Evolutionary conservation across 2,113 vertebrate genomes (phyloP).

Genomic region (Entomyzon cyanotis): DNA sequence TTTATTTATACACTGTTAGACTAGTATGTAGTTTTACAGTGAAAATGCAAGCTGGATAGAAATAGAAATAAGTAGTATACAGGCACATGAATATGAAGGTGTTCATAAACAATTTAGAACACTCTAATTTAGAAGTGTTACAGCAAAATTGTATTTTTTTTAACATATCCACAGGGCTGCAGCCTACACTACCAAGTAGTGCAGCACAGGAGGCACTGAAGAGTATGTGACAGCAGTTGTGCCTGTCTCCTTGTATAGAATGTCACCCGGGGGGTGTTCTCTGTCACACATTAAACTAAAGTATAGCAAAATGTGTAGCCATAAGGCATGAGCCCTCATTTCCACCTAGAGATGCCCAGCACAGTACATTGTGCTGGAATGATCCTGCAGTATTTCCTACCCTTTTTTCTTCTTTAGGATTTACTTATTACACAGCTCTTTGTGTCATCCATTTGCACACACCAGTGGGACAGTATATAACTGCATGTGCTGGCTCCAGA

Average conservation of each 20-base stretch:
- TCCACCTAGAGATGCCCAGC: background rate
- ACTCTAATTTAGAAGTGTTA: background rate
- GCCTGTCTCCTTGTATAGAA: background rate
- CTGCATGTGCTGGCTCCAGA: background rate
- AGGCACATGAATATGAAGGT: background rate
- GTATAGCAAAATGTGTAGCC: background rate
- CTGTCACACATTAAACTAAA: background rate
- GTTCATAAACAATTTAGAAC: background rate
- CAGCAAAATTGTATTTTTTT: background rate
- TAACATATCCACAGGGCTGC: rapidly evolving
- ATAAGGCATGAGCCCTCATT: background rate
- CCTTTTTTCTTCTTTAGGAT: background rate
- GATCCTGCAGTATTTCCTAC: background rate
- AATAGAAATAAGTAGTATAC: background rate
- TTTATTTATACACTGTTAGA: background rate
- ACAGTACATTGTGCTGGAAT: background rate
- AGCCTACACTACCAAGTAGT: background rate
- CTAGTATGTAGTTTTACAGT: background rate
- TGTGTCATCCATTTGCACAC: background rate
- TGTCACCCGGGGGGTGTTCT: rapidly evolving
- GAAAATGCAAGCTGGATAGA: background rate
- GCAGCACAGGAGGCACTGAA: background rate
- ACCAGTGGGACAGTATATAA: background rate
- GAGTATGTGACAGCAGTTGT: background rate
- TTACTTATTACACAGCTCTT: background rate